phyloP scores from a whole-genome alignment of 2,797 vertebrate species.

The Myripristis jacobus region DNA sequence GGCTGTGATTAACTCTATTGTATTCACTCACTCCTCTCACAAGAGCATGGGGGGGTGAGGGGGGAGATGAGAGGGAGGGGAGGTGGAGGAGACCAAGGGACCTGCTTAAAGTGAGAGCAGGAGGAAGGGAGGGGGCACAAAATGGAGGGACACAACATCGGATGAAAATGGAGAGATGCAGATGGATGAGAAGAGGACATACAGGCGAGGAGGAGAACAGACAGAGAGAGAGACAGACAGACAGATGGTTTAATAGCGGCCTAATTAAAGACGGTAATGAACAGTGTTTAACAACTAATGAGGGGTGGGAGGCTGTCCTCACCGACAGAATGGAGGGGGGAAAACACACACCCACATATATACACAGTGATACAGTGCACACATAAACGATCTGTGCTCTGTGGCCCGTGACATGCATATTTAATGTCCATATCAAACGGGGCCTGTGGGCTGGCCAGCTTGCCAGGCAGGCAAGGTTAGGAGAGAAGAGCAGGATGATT shows the following conservation, averaged over 20 bases:
- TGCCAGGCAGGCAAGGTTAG: neutral
- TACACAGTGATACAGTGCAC: conserved; percentile 4
- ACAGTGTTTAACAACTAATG: conserved; percentile 91
- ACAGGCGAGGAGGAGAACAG: conserved; percentile 44
- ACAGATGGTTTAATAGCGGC: conserved; percentile 85
- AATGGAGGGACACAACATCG: conserved; percentile 3
- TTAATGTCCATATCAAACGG: conserved; percentile 15
- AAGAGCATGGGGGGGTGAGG: conserved; percentile 50
- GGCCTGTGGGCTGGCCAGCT: neutral
- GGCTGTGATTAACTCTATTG: conserved; percentile 88
- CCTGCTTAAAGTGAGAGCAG: conserved; percentile 49
- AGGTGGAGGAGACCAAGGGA: conserved; percentile 35
- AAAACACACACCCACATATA: conserved; percentile 11
- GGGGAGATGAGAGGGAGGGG: neutral
- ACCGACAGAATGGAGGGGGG: conserved; percentile 80
- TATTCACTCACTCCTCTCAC: conserved; percentile 78
- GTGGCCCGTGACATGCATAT: conserved; percentile 19
- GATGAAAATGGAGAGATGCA: conserved; percentile 19
- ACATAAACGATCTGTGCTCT: neutral
- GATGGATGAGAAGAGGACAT: conserved; percentile 70
- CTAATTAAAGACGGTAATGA: conserved; percentile 92
- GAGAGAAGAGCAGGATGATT: neutral
- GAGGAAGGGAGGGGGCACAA: conserved; percentile 38
- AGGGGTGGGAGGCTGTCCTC: conserved; percentile 87
- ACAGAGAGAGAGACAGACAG: conserved; percentile 60